Conservation (phyloP, 2,113 vertebrate genomes). For the Megaceryle torquata region DNA sequence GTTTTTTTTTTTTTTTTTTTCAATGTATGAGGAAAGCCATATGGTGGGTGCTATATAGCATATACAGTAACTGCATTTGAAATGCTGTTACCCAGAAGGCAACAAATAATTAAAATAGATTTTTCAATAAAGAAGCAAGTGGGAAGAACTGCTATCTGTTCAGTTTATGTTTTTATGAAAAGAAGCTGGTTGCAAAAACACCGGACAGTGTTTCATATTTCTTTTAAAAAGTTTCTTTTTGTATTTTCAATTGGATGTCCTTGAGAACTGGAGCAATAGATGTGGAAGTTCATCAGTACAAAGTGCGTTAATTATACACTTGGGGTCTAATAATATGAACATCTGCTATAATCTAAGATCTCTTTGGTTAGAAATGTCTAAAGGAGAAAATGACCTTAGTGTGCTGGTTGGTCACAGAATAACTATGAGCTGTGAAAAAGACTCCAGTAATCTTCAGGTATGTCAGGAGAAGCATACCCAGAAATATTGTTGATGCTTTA, state of each 20-base stretch:
- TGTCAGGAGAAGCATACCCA: neutral
- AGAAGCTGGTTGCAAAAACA: neutral
- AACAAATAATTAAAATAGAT: constrained; percentile 36
- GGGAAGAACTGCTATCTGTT: neutral
- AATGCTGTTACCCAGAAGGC: neutral
- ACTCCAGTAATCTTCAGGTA: neutral
- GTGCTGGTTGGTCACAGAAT: neutral
- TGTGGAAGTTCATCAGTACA: constrained; percentile 1
- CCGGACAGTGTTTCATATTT: neutral
- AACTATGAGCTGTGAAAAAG: neutral
- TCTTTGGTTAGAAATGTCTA: neutral
- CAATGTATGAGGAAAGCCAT: constrained; percentile 1
- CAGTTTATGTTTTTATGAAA: neutral
- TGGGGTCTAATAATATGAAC: constrained; percentile 2
- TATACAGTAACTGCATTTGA: neutral
- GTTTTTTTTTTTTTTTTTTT: neutral
- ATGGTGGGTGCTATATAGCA: neutral
- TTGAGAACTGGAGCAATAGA: constrained; percentile 17
- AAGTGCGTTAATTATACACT: neutral
- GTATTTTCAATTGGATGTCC: neutral
- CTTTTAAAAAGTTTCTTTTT: neutral
- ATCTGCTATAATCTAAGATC: constrained; percentile 28
- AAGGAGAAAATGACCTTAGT: neutral
- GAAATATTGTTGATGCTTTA: neutral
- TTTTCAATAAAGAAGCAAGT: constrained; percentile 28